Conservation (phyloP, 2,113 vertebrate genomes). For the Tricholaema leucomelas region DNA sequence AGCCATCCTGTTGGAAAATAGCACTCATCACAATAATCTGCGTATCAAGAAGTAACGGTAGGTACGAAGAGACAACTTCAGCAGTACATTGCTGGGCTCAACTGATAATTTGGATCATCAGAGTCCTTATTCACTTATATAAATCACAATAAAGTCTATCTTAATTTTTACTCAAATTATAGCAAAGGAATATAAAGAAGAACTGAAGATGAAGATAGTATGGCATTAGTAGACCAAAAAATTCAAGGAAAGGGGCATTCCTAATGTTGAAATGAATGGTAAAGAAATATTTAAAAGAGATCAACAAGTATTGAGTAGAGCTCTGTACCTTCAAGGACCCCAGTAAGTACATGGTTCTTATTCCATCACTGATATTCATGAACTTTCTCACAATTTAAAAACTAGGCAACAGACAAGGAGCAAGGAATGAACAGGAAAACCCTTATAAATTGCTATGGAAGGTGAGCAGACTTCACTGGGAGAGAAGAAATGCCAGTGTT, state of each 20-base stretch:
- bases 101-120: background rate
- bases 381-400: background rate
- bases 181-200: slow-evolving; percentile 20
- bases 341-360: slow-evolving; percentile 36
- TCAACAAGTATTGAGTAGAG: background rate
- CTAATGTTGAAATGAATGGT: background rate
- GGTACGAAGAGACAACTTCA: background rate
- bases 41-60: background rate
- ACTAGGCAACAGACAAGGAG: background rate
- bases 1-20: background rate
- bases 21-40: background rate
- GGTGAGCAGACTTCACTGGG: background rate
- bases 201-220: background rate
- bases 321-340: background rate
- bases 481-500: background rate
- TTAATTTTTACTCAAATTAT: background rate
- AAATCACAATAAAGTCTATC: background rate
- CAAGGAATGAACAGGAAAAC: background rate
- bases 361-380: background rate
- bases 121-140: background rate
- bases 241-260: background rate
- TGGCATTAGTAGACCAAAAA: background rate
- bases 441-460: background rate
- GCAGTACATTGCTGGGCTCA: background rate
- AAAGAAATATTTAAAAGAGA: slow-evolving; percentile 18